Base-by-base conservation (phyloP, 2,797 vertebrate genomes). In the Chelmon rostratus region DNA sequence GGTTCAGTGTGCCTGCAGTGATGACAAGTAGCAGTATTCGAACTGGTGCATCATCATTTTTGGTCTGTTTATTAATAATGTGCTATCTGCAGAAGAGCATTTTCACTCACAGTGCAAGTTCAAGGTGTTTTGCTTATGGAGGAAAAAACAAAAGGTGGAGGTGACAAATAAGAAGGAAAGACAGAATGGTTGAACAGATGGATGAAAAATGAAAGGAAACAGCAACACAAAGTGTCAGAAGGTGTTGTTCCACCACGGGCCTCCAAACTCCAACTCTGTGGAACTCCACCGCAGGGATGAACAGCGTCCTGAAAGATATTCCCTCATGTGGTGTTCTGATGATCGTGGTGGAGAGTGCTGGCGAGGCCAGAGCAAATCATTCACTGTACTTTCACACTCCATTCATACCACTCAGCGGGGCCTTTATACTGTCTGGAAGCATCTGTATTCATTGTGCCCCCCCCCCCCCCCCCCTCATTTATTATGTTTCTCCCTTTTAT, bases 401-500 rank as follows among this genome's bases (percentile, higher is more conserved):
- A 8, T 38, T 49, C 40, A 25, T 5, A 21, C 6, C 57, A 31
- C 69, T 56, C 40, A n/a, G 8, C 12, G 0, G 21, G 18, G 23
- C 12, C 8, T 15, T 50, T 64, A 44, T 65, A 16, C 18, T 18
- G 15, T 16, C 21, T 10, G 3, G 31, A 35, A 23, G 7, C 21
- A 40, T 40, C 56, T 44, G 42, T 16, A 25, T 54, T 50, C 13
- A 37, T 70, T 70, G 6, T 57, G 16, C 52, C 63, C 38, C 57
- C 57, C 18, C 16, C 6, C 47, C 52, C 63, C 38, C 57, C 57
- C 18, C 16, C 6, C 47, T 59, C 19, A 23, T 47, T 67, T 44
- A 52, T 53, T 46, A 73, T 0, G 12, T 47, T 38, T 53, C 18
- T 42, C 23, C 2, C 23, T 8, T 25, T 56, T 57, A 18, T 57